Conservation (phyloP, 2,113 vertebrate species). For the Hydropotes inermis region DNA sequence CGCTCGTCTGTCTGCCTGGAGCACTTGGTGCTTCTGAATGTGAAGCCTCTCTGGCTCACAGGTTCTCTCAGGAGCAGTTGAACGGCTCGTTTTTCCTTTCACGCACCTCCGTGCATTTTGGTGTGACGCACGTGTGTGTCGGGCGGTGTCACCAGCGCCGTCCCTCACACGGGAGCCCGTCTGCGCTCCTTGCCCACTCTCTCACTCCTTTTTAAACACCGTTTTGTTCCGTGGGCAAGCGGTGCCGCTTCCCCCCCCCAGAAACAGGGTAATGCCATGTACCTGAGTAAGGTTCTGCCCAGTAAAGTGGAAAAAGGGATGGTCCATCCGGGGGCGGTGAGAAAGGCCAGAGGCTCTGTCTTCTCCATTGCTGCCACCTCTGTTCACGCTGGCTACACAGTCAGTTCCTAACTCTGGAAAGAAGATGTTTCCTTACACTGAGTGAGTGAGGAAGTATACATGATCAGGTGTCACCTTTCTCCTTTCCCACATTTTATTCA, state of each 20-base stretch:
- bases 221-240: background rate
- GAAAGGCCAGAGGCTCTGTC: background rate
- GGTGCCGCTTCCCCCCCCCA: too few species aligned
- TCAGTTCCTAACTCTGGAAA: background rate
- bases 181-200: background rate
- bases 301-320: background rate
- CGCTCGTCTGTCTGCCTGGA: background rate
- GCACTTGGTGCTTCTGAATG: background rate
- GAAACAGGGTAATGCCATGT: background rate
- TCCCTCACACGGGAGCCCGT: background rate
- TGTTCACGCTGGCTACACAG: background rate
- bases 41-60: background rate
- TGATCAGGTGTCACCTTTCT: background rate
- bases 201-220: background rate
- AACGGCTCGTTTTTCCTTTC: background rate
- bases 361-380: background rate
- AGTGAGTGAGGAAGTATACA: background rate
- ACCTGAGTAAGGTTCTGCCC: background rate
- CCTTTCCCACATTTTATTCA: background rate
- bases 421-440: background rate
- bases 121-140: background rate
- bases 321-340: background rate
- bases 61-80: background rate
- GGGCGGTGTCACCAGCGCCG: background rate
- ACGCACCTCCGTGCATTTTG: background rate